These are phyloP conservation scores for Neodontobutis hainanensis DNA, from an alignment of 2,113 vertebrate genomes.

Conservation along the genomic window DNA sequence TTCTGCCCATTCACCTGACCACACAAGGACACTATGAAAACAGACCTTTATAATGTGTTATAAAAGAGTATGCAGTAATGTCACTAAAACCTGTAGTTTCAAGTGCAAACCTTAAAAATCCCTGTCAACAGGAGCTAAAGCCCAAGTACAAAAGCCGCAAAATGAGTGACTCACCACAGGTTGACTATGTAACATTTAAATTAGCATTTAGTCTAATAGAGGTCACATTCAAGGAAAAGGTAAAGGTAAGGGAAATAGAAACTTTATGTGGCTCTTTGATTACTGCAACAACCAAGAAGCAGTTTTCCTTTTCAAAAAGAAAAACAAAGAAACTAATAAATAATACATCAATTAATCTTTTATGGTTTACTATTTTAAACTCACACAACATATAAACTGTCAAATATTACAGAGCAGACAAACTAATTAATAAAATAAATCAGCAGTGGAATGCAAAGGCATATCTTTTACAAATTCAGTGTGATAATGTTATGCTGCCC, in stretches of 20 bases:
- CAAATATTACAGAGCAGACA: neutral
- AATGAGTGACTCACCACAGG: slow-evolving; percentile 57
- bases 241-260: slow-evolving; percentile 19
- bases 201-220: slow-evolving; percentile 48
- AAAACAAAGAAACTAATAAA: slow-evolving; percentile 6
- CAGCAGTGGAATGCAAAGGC: neutral
- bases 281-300: slow-evolving; percentile 2
- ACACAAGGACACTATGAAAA: neutral
- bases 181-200: slow-evolving; percentile 51
- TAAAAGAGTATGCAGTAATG: neutral
- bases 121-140: slow-evolving; percentile 24
- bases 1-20: slow-evolving; percentile 89
- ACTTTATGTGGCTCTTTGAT: neutral
- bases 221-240: slow-evolving; percentile 29
- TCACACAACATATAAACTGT: neutral
- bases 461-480: neutral
- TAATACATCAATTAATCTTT: neutral
- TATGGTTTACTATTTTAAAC: neutral
- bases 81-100: neutral
- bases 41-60: neutral
- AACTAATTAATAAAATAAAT: neutral
- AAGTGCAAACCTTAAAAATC: neutral
- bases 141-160: slow-evolving; percentile 40
- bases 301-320: neutral
- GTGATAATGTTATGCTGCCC: too few relatives aligned